Conservation (phyloP, 2,888 invertebrate genomes). For the Kryphioiulus occultus region DNA sequence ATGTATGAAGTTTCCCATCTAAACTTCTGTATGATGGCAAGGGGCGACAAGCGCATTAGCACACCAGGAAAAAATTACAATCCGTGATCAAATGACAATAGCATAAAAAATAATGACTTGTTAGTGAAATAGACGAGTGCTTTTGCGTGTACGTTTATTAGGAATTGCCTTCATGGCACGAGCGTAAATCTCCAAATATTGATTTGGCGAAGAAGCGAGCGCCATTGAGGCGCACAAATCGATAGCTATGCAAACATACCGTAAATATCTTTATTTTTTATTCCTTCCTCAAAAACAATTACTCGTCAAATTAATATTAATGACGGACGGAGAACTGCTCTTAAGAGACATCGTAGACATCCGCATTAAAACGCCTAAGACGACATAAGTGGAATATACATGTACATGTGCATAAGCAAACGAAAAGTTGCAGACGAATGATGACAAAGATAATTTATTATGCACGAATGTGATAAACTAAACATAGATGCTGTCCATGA, state of each 20-base stretch:
- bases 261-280: neutral
- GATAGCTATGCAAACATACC: slow-evolving; percentile 11
- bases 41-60: neutral
- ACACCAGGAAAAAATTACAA: neutral
- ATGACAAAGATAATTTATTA: neutral
- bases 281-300: neutral
- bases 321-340: neutral
- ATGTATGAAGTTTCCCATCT: no score
- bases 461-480: neutral
- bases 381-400: neutral
- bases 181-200: slow-evolving; percentile 14
- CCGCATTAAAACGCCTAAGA: neutral
- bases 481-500: no score
- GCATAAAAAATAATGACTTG: neutral
- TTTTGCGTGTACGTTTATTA: neutral
- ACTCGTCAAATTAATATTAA: slow-evolving; percentile 16
- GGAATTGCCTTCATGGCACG: neutral
- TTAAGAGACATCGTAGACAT: neutral
- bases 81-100: neutral
- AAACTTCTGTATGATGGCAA: no score
- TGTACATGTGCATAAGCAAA: neutral
- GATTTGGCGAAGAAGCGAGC: neutral
- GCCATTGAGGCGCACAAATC: neutral
- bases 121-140: neutral
- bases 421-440: neutral